phyloP scores from a whole-genome alignment of 2,113 vertebrate genomes.

The Rhipidura dahli region DNA sequence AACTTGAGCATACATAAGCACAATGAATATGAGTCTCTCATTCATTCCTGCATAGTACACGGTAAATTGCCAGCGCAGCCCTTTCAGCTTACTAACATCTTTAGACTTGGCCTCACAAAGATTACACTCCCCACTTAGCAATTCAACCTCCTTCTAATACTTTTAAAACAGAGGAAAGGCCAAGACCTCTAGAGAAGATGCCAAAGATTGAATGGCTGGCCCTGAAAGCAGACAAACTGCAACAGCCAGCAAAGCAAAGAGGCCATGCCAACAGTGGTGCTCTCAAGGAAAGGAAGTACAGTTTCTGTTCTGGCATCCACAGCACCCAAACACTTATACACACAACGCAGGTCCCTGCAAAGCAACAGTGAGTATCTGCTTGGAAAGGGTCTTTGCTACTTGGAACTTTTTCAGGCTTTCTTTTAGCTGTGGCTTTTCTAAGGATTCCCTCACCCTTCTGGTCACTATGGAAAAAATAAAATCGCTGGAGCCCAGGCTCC shows the following conservation, averaged over 20 bases:
- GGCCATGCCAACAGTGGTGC: slow-evolving; percentile 9
- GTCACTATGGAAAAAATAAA: not conserved
- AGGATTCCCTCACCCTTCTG: not conserved
- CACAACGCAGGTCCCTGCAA: not conserved
- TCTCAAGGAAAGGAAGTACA: slow-evolving; percentile 21
- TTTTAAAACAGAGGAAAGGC: slow-evolving; percentile 39
- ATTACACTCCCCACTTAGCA: slow-evolving; percentile 2
- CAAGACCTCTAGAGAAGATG: slow-evolving; percentile 21
- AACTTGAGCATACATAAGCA: slow-evolving; percentile 1
- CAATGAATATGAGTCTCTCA: slow-evolving; percentile 32
- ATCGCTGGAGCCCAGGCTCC: not conserved
- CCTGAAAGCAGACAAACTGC: slow-evolving; percentile 39
- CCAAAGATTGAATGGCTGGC: slow-evolving; percentile 27
- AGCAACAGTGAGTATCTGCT: not conserved
- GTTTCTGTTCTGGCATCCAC: slow-evolving; percentile 19
- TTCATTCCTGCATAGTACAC: slow-evolving; percentile 14
- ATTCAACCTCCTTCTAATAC: slow-evolving; percentile 37
- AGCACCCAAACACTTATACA: not conserved
- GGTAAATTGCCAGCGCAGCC: not conserved
- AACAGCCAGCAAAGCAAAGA: slow-evolving; percentile 1
- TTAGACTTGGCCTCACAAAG: slow-evolving; percentile 39
- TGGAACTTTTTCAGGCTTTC: not conserved
- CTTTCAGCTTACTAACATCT: slow-evolving; percentile 37
- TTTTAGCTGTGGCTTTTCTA: not conserved
- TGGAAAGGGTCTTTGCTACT: not conserved